Evolutionary conservation across 2,113 vertebrate genomes (phyloP).

Genomic region (Hypanus sabinus): DNA sequence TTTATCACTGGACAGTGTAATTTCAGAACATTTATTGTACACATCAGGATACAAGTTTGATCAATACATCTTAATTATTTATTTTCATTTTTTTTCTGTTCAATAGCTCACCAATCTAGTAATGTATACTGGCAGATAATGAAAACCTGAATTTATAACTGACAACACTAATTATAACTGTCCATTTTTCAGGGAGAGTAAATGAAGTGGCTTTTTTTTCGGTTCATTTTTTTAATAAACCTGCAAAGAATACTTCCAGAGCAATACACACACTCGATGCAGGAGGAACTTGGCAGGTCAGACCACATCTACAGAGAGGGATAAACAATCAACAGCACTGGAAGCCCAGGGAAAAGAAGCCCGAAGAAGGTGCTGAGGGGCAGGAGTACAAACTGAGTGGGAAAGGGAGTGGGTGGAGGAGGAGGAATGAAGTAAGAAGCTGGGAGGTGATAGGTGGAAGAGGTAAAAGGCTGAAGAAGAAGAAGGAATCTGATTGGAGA

Average conservation of each 20-base stretch:
- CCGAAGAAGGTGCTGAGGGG: no score
- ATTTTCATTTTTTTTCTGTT: background rate
- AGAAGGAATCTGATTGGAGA: no score
- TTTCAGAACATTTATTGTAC: background rate
- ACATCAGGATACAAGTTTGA: background rate
- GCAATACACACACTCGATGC: no score
- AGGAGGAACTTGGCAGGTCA: no score
- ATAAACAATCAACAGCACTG: no score
- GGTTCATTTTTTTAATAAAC: background rate
- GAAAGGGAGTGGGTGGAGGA: no score
- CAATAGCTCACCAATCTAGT: background rate
- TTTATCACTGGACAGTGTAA: background rate
- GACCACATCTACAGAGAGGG: no score
- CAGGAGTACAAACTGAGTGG: no score
- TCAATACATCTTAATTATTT: background rate
- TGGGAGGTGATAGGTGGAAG: no score
- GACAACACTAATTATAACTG: background rate
- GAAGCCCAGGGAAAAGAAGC: no score
- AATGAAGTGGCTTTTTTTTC: background rate
- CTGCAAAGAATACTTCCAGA: background rate
- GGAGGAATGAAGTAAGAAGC: no score
- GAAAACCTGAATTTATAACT: background rate
- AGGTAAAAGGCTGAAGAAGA: no score
- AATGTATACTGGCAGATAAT: background rate
- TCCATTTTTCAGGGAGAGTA: background rate